Base-by-base conservation (phyloP, 2,113 vertebrate genomes). In the Meriones unguiculatus region DNA sequence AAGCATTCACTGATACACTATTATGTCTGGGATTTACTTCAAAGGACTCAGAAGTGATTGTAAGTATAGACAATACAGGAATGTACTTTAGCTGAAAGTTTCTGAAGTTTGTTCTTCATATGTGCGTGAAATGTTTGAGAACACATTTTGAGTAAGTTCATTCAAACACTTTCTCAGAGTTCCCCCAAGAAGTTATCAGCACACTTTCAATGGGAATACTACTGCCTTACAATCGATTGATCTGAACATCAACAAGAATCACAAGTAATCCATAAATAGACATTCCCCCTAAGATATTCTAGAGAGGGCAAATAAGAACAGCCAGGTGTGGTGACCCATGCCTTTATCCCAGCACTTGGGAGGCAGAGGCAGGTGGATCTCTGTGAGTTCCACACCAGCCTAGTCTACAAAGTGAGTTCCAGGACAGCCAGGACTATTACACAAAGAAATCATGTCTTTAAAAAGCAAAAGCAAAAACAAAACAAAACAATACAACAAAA, bases 121-220 rank as follows among this genome's bases (percentile, higher is more conserved):
- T 85, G n/a, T 85, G 62, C 62, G 20, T 65, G 14, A 65, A 65
- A 65, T 46, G 17, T 85, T 65, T 89, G 50, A 69, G 46, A 81
- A 84, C 32, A 65, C 5, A 82, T 77, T 54, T 88, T 91, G 0
- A 91, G 82, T 65, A 87, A 90, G 25, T 80, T 78, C 38, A 84
- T 76, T 90, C 75, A 89, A 87, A 95, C 38, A 57, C 17, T 89
- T 94, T 81, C 14, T 67, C 78, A 85, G 35, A 77, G 32, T 89
- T 82, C 86, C 41, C 82, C 80, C 85, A 91, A 82, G 77, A 30
- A 84, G 28, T 72, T 85, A 7, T 8, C 32, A 87, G 72, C 46
- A 82, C 80, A 87, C 91, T 84, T 91, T 22, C 67, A 87, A 54
- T 1, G 84, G 64, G 32, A 70, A 41, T 41, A 28, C 59, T 64